These are phyloP conservation scores for Amphimallon solstitiale DNA, from an alignment of 2,888 invertebrate genomes.

Conservation along the genomic window DNA sequence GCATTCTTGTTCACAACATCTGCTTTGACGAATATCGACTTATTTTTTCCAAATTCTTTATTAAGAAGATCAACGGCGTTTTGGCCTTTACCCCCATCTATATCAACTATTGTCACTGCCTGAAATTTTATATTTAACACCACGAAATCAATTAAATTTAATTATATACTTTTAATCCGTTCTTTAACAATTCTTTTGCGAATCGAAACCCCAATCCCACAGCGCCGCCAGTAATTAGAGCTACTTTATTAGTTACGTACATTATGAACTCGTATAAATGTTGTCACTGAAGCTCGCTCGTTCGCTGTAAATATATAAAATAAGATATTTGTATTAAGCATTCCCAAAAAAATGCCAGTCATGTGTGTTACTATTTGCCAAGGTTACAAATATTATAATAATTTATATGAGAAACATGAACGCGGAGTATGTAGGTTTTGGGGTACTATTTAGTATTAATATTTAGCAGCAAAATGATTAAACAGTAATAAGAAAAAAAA, in stretches of 20 bases:
- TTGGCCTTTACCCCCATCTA: constrained; percentile 35
- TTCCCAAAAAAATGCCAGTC: too few relatives aligned
- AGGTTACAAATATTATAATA: too few relatives aligned
- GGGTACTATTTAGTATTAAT: too few relatives aligned
- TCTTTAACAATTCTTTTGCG: constrained; percentile 59
- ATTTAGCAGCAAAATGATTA: too few relatives aligned
- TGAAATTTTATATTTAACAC: constrained; percentile 11
- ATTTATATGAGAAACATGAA: too few relatives aligned
- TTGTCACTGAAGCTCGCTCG: too few relatives aligned
- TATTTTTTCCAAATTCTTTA: constrained; percentile 30
- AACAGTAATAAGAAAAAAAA: too few relatives aligned
- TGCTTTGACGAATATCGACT: constrained; percentile 31
- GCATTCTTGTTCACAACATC: constrained; percentile 41
- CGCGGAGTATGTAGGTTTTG: too few relatives aligned
- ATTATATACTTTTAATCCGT: constrained; percentile 49
- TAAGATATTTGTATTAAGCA: too few relatives aligned
- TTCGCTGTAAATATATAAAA: too few relatives aligned
- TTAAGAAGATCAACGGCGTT: constrained; percentile 20
- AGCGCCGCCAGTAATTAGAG: constrained; percentile 64
- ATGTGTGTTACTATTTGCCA: too few relatives aligned
- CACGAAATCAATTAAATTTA: not conserved
- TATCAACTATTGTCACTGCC: constrained; percentile 40
- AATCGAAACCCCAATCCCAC: constrained; percentile 63
- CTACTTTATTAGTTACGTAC: constrained; percentile 35
- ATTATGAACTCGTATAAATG: too few relatives aligned